phyloP scores from a whole-genome alignment of 2,113 vertebrate genomes.

The Aspidoscelis tigris region DNA sequence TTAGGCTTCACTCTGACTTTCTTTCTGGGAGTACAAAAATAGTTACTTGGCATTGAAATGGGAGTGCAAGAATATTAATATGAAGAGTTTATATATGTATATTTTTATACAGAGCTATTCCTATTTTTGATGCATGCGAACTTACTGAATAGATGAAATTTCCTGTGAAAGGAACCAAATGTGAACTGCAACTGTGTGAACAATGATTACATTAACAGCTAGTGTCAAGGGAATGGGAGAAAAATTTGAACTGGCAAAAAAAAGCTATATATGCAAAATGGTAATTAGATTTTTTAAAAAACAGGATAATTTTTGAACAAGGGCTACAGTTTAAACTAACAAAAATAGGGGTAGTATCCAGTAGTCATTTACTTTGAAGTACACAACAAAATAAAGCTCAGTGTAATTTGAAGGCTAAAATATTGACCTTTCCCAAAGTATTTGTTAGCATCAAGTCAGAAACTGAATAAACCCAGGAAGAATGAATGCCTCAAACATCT shows the following conservation, averaged over 20 bases:
- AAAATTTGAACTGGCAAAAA: not conserved
- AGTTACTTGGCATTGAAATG: not conserved
- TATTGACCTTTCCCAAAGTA: not conserved
- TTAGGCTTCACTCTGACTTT: not conserved
- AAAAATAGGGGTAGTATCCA: not conserved
- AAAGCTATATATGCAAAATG: not conserved
- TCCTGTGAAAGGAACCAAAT: not conserved
- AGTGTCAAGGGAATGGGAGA: not conserved
- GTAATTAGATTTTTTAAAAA: not conserved
- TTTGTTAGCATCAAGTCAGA: not conserved
- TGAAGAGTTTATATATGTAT: not conserved
- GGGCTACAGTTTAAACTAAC: not conserved
- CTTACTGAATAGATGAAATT: conserved; percentile 10
- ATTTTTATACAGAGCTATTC: not conserved
- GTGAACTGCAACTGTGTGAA: not conserved
- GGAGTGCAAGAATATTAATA: not conserved
- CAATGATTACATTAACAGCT: not conserved
- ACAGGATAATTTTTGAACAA: accelerated
- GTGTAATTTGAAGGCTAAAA: not conserved
- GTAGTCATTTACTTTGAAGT: not conserved
- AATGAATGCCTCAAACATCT: not conserved
- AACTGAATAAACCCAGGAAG: accelerated
- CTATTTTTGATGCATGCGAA: not conserved
- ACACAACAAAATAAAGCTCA: not conserved
- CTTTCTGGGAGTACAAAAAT: not conserved